These are phyloP conservation scores for Mycalesis mineus DNA, from an alignment of 2,888 invertebrate genomes.

Conservation along the genomic window DNA sequence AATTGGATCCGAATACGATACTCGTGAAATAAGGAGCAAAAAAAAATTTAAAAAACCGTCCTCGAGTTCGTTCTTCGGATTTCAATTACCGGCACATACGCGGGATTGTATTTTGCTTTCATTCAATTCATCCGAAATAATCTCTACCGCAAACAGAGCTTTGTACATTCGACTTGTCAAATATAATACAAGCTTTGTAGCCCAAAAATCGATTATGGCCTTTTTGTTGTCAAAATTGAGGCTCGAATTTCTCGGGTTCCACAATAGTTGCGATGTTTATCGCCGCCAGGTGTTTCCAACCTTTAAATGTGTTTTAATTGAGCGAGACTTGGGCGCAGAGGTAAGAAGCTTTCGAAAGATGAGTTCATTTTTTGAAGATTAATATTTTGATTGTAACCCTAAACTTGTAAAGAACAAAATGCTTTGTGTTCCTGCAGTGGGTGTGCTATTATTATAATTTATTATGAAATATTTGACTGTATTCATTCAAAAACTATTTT, in stretches of 20 bases:
- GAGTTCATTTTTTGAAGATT: conserved; percentile 14
- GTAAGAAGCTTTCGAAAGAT: conserved; percentile 5
- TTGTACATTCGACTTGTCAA: conserved; percentile 75
- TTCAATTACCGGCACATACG: conserved; percentile 72
- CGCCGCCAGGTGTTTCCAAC: conserved; percentile 61
- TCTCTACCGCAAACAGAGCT: conserved; percentile 75
- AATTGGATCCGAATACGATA: conserved; percentile 34
- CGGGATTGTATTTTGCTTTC: conserved; percentile 74
- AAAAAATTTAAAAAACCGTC: conserved; percentile 55
- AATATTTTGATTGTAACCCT: conserved; percentile 9
- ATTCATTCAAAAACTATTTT: too few relatives aligned
- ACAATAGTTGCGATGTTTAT: conserved; percentile 76
- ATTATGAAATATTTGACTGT: too few relatives aligned
- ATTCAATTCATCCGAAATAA: conserved; percentile 78
- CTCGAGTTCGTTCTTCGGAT: conserved; percentile 60
- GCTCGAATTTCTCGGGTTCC: conserved; percentile 72
- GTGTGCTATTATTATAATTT: background rate
- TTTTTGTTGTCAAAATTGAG: conserved; percentile 79
- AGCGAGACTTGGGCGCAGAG: conserved; percentile 30
- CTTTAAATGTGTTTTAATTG: conserved; percentile 73
- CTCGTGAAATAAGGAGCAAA: conserved; percentile 34
- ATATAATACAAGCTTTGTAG: conserved; percentile 72
- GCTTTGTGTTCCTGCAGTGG: background rate
- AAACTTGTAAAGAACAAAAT: conserved; percentile 1
- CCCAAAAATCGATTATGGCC: conserved; percentile 75